Percentiles rank a stretch among this genome's conserved stretches.
Conservation (phyloP, 1,140 invertebrate species). For the Euura lappo region DNA sequence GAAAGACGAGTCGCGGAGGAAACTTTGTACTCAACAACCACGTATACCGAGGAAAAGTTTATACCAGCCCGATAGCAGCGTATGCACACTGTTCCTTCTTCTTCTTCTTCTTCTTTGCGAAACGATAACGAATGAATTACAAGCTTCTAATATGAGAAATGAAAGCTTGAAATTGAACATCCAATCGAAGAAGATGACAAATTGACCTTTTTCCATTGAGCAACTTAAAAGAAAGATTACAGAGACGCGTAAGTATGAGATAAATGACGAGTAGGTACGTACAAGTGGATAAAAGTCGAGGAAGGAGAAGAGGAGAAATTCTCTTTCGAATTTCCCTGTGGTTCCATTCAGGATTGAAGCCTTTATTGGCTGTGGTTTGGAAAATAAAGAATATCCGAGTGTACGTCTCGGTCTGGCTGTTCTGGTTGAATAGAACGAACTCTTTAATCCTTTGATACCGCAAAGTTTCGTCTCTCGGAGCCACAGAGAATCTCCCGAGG, state of each 20-base stretch:
- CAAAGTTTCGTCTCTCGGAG: neutral
- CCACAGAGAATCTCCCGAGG: no score
- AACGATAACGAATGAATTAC: neutral
- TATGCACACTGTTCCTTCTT: neutral
- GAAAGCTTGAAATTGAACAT: neutral
- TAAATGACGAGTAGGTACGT: neutral
- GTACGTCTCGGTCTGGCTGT: no score
- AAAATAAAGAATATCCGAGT: neutral
- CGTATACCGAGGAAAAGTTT: neutral
- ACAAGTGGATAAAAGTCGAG: neutral
- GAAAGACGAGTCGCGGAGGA: no score
- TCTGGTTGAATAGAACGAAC: neutral
- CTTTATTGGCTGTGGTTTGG: neutral
- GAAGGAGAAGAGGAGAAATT: neutral
- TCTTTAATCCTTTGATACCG: conserved; percentile 1
- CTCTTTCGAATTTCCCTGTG: neutral
- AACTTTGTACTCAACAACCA: no score
- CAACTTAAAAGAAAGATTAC: neutral
- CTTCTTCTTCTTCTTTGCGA: neutral
- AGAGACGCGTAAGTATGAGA: neutral
- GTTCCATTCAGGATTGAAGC: neutral
- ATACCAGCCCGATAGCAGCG: neutral
- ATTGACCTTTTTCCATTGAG: neutral
- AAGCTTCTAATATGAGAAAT: neutral
- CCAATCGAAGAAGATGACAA: neutral